A percentile compares a stretch with the other conserved stretches of the same genome.
These are phyloP conservation scores for Falcaria lacertinaria DNA, from an alignment of 2,888 invertebrate species.

Conservation along the genomic window DNA sequence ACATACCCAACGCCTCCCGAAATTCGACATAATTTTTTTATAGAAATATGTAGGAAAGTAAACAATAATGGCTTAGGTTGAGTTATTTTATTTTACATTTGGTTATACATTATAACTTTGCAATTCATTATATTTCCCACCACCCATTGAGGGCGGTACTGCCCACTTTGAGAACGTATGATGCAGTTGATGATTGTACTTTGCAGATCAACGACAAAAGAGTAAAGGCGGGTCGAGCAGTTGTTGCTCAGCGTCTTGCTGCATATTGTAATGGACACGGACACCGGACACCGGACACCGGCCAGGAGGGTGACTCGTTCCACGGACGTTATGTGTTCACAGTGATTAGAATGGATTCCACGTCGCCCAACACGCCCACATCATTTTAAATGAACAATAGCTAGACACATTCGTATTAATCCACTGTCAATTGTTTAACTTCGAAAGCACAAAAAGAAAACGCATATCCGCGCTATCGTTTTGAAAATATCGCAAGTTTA, in stretches of 20 bases:
- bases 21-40: too few relatives aligned
- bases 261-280: constrained; percentile 89
- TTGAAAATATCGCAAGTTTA: constrained; percentile 56
- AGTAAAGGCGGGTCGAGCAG: constrained; percentile 97
- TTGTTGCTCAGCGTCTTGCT: constrained; percentile 96
- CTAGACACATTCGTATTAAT: constrained; percentile 29
- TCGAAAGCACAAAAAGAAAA: constrained; percentile 29
- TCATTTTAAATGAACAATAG: constrained; percentile 49
- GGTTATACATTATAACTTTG: too few relatives aligned
- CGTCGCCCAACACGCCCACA: constrained; percentile 51
- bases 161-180: too few relatives aligned
- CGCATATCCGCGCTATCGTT: constrained; percentile 44
- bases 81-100: too few relatives aligned
- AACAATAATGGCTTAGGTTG: too few relatives aligned
- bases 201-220: constrained; percentile 96
- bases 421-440: constrained; percentile 27
- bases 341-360: constrained; percentile 54
- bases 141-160: too few relatives aligned
- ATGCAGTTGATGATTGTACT: constrained; percentile 8
- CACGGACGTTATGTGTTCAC: constrained; percentile 67
- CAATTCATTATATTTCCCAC: too few relatives aligned
- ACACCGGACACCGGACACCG: constrained; percentile 36
- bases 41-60: too few relatives aligned
- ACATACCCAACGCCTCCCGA: too few relatives aligned
- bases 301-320: constrained; percentile 45